Evolutionary conservation across 2,888 invertebrate genomes (phyloP), one percentile per base, ranked within the genome.

Genomic region (Lingula anatina): DNA sequence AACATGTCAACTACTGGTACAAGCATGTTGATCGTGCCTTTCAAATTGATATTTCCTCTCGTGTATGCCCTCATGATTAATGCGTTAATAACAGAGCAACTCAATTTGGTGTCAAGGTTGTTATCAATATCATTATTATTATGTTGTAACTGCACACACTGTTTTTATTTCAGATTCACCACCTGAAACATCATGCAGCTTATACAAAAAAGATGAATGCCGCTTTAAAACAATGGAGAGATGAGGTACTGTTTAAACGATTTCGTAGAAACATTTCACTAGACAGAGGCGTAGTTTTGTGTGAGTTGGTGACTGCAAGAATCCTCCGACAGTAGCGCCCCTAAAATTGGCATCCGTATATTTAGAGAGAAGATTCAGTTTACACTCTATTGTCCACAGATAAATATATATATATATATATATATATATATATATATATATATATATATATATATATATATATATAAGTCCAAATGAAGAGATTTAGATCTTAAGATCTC

Each of bases 131-230:
- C n/a, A n/a, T n/a, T n/a, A n/a, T n/a, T n/a, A n/a, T n/a, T n/a
- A n/a, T n/a, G n/a, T n/a, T n/a, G n/a, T n/a, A n/a, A n/a, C n/a
- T n/a, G n/a, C n/a, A n/a, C n/a, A n/a, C n/a, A n/a, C n/a, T n/a
- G n/a, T n/a, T n/a, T n/a, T n/a, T n/a, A n/a, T n/a, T n/a, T n/a
- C n/a, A n/a, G n/a, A n/a, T 66, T 23, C 71, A 71, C 47, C 66
- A 70, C 54, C 40, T 47, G 5, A 67, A 67, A 12, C 68, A 68
- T 42, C 70, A 70, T 47, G 53, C 59, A 21, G 54, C 59, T 5
- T 70, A 70, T 53, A 59, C 62, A 3, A 57, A 57, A 36, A 64
- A 65, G 44, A 57, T 70, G 57, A 70, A 71, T 53, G 44, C 44
- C 5, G 57, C 59, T 15, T 56, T 70, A 25, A 49, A 50, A n/a